Evolutionary conservation across 2,797 vertebrate species (phyloP), one percentile per base, ranked within the genome.

Genomic region (Sardinella longiceps): DNA sequence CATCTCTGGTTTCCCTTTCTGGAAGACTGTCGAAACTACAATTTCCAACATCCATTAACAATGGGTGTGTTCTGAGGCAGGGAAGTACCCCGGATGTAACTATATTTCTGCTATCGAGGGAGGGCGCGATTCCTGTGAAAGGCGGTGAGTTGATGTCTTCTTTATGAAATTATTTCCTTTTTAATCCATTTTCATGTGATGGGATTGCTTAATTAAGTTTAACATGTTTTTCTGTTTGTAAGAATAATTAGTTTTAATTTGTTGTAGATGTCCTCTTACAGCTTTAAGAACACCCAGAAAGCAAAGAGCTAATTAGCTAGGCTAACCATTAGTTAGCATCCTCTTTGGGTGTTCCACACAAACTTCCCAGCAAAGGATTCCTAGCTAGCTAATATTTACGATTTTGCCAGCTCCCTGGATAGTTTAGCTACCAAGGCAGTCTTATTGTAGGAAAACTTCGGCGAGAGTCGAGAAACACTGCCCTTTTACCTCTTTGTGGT

Each of bases 41-140:
- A 84, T 85, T 86, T 46, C 89, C 86, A 88, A n/a, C 70, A 30
- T 33, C 48, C 86, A 50, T 81, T 82, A 83, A 81, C 46, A 50
- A 33, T 77, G 56, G 81, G 74, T 84, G 82, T 89, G 87, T 83
- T 58, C 81, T 56, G 63, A 43, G 53, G 58, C 63, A 48, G 51
- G 51, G 51, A 53, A 53, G 84, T 82, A 77, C 60, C 86, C 86
- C 85, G 84, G 84, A 87, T 84, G 63, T 53, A 56, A 50, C 82
- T 82, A 46, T 81, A 77, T 86, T 83, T 77, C 81, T 63, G 85
- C 82, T 60, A 87, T 82, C 83, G 81, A 82, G 53, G 87, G 86
- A 87, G 66, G 74, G 85, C 84, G 83, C 84, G 77, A 87, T 82
- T 84, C 81, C 66, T 82, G 50, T 60, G 80, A 84, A 81, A 84